These are phyloP conservation scores for Xenops minutus DNA, from an alignment of 2,797 vertebrate genomes.

Conservation along the genomic window DNA sequence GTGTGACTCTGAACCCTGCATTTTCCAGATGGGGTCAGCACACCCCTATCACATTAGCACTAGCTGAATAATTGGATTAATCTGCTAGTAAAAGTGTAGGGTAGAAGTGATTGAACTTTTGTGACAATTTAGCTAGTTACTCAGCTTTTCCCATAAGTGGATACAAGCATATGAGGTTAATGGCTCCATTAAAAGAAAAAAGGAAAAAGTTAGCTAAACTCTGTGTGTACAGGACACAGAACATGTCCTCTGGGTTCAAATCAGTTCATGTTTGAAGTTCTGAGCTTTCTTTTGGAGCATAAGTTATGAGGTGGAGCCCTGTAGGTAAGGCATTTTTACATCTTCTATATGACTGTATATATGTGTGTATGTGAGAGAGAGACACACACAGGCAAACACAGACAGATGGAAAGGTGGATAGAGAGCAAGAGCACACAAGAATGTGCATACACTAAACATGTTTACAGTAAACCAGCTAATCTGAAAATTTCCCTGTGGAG, in stretches of 20 bases:
- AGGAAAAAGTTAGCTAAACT: neutral
- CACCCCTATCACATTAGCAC: accelerated
- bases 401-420: neutral
- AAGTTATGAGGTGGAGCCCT: neutral
- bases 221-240: neutral
- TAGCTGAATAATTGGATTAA: neutral
- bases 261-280: neutral
- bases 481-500: neutral
- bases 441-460: neutral
- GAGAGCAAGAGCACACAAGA: neutral
- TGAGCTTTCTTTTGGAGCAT: neutral
- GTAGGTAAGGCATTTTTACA: neutral
- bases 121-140: neutral
- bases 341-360: neutral
- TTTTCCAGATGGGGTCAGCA: neutral
- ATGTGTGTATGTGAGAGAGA: too few species aligned
- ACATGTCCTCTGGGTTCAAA: neutral
- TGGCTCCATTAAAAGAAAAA: neutral
- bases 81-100: neutral
- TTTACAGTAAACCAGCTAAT: neutral
- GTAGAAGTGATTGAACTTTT: neutral
- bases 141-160: neutral
- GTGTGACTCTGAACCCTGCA: too few species aligned
- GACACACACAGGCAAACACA: neutral
- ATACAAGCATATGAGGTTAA: neutral